phyloP scores from a whole-genome alignment of 2,113 vertebrate species.

The Cromileptes altivelis region DNA sequence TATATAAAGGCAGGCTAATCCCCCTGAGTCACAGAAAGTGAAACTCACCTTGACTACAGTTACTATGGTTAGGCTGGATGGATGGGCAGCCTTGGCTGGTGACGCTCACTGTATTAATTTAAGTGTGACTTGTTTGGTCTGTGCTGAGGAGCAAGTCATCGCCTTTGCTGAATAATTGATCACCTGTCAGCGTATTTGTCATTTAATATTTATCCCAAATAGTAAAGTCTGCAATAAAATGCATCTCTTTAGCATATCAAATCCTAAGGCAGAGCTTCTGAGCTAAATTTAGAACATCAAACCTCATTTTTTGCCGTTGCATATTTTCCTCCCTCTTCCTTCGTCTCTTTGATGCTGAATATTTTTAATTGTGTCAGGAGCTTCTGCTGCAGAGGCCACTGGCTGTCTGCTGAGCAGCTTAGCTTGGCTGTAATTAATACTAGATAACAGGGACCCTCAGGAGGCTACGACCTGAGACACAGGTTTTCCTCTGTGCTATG shows the following conservation, averaged over 20 bases:
- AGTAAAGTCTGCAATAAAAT: conserved; percentile 13
- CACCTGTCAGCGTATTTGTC: conserved; percentile 14
- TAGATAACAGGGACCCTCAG: conserved; percentile 36
- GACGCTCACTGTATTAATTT: conserved; percentile 33
- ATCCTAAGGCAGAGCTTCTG: background rate
- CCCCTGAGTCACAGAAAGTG: conserved; percentile 70
- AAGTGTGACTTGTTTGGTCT: conserved; percentile 14
- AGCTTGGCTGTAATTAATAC: conserved; percentile 49
- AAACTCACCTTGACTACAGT: conserved; percentile 77
- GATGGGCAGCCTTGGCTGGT: conserved; percentile 17
- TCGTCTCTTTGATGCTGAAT: conserved; percentile 42
- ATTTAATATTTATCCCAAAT: conserved; percentile 36
- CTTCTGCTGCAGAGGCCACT: conserved; percentile 23
- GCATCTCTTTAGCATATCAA: background rate
- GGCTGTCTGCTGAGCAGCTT: conserved; percentile 33
- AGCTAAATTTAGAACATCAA: conserved; percentile 54
- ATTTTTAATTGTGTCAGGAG: conserved; percentile 43
- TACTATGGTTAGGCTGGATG: conserved; percentile 53
- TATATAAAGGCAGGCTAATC: conserved; percentile 67
- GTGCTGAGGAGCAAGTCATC: conserved; percentile 27
- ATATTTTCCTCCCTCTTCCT: background rate
- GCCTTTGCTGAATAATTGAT: conserved; percentile 54
- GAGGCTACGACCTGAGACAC: conserved; percentile 9
- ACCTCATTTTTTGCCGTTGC: conserved; percentile 20
- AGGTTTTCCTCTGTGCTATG: background rate